Conservation (phyloP, 2,888 invertebrate genomes). For the Ferdinandea cuprea region DNA sequence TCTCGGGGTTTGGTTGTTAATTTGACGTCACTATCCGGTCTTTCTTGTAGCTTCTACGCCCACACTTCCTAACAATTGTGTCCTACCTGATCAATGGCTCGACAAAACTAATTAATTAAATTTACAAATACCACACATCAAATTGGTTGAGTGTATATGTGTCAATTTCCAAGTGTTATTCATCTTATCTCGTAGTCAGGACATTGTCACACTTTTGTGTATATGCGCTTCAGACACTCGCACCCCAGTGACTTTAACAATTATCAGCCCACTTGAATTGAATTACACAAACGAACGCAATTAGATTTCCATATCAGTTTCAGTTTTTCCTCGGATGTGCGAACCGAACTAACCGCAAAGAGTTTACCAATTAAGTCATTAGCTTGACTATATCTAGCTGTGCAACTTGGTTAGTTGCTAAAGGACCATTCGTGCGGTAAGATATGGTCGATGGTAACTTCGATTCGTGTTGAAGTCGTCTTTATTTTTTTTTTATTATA, state of each 20-base stretch:
- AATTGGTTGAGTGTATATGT: not conserved
- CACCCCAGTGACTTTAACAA: not conserved
- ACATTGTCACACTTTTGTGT: conserved; percentile 19
- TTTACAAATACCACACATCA: conserved; percentile 10
- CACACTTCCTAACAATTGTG: not conserved
- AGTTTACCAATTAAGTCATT: conserved; percentile 55
- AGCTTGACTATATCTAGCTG: conserved; percentile 35
- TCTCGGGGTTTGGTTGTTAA: not conserved
- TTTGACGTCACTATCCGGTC: conserved; percentile 9
- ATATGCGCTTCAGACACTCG: not conserved
- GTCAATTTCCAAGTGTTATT: conserved; percentile 27
- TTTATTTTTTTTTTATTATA: conserved; percentile 10
- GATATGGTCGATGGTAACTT: conserved; percentile 28
- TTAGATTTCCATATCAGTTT: conserved; percentile 57
- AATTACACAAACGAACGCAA: conserved; percentile 57
- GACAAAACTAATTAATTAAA: conserved; percentile 44
- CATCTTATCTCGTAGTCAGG: conserved; percentile 39
- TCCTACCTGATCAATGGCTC: conserved; percentile 20
- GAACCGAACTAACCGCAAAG: conserved; percentile 30
- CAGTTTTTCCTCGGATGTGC: not conserved
- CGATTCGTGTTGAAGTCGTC: conserved; percentile 25
- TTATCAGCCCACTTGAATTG: conserved; percentile 12
- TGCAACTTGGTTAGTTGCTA: conserved; percentile 52
- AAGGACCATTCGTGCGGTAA: conserved; percentile 64
- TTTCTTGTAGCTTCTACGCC: not conserved